phyloP scores from a whole-genome alignment of 2,797 vertebrate species.

The Fundulus diaphanus region DNA sequence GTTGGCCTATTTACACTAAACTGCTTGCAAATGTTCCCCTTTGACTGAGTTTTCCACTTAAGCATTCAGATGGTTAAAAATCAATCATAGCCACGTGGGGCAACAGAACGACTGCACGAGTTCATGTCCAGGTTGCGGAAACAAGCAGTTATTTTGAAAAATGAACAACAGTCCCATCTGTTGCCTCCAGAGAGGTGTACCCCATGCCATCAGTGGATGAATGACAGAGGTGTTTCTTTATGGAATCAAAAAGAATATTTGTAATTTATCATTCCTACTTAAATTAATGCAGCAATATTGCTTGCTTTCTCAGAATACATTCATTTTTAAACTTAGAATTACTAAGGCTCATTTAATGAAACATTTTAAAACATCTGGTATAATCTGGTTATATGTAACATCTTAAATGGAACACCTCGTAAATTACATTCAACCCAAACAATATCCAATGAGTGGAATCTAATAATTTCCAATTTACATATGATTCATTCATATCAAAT shows the following conservation, averaged over 20 bases:
- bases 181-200: constrained; percentile 39
- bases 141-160: constrained; percentile 73
- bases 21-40: background rate
- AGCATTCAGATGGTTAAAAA: constrained; percentile 64
- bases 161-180: constrained; percentile 53
- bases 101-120: constrained; percentile 46
- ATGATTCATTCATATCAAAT: constrained; percentile 57
- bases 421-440: constrained; percentile 46
- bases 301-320: background rate
- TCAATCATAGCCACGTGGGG: constrained; percentile 58
- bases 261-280: background rate
- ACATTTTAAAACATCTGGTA: constrained; percentile 35
- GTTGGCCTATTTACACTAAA: background rate
- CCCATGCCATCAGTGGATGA: background rate
- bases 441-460: constrained; percentile 44
- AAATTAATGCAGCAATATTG: background rate
- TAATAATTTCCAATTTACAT: constrained; percentile 44
- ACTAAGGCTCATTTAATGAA: constrained; percentile 13
- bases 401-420: constrained; percentile 41
- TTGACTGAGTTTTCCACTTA: constrained; percentile 13
- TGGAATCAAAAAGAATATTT: background rate
- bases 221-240: background rate
- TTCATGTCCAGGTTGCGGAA: constrained; percentile 60
- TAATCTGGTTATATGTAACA: constrained; percentile 16
- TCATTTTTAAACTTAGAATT: constrained; percentile 19